Evolutionary conservation across 2,888 invertebrate species (phyloP).

Genomic region (Bunonema sp.): DNA sequence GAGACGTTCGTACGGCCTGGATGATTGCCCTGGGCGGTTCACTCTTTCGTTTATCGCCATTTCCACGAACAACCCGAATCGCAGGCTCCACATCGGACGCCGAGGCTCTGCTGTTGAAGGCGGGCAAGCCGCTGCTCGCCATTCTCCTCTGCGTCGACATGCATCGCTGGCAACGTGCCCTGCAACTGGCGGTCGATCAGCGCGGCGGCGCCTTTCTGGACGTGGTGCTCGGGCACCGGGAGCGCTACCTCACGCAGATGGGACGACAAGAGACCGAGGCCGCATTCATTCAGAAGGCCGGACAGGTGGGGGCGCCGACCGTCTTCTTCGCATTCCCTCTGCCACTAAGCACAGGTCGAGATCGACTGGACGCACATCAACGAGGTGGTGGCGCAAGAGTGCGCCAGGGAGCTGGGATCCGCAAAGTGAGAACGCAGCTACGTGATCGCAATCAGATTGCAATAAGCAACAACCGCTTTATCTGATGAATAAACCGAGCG

Average conservation of each 20-base stretch:
- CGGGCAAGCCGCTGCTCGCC: too few species aligned
- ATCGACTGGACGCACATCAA: slow-evolving; percentile 49
- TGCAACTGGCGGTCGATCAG: slow-evolving; percentile 62
- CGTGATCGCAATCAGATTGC: too few species aligned
- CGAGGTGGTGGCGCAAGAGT: slow-evolving; percentile 46
- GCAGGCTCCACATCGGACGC: too few species aligned
- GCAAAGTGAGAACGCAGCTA: too few species aligned
- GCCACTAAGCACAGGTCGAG: slow-evolving; percentile 43
- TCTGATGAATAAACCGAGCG: too few species aligned
- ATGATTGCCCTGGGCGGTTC: slow-evolving; percentile 33
- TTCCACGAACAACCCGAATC: too few species aligned
- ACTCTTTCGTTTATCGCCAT: too few species aligned
- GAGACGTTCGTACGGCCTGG: slow-evolving; percentile 49
- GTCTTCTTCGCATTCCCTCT: not conserved
- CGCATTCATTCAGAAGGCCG: slow-evolving; percentile 1
- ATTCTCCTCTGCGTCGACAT: too few species aligned
- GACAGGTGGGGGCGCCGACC: not conserved
- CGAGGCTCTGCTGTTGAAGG: too few species aligned
- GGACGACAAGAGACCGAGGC: slow-evolving; percentile 46
- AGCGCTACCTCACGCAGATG: slow-evolving; percentile 54
- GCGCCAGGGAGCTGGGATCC: not conserved
- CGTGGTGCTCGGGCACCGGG: slow-evolving; percentile 58
- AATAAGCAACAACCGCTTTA: too few species aligned
- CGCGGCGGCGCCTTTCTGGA: slow-evolving; percentile 61
- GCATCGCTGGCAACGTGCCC: too few species aligned